A percentile compares a stretch with the other conserved stretches of the same genome.
Conservation (phyloP, 1,140 invertebrate genomes). For the Drosophila elegans region DNA sequence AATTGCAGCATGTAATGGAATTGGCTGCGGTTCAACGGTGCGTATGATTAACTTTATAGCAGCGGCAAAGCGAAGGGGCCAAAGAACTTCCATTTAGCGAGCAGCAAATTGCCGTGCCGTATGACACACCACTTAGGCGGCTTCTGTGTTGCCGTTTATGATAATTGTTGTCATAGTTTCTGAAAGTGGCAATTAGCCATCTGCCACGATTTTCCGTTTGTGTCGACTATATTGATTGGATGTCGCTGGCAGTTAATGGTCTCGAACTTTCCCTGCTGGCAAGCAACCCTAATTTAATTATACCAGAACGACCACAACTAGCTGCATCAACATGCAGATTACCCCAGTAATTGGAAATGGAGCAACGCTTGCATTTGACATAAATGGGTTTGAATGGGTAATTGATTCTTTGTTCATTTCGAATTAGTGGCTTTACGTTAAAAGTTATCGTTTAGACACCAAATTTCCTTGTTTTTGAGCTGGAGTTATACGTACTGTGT, state of each 20-base stretch:
- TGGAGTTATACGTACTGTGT: too few relatives aligned
- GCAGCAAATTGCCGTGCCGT: conserved; percentile 2
- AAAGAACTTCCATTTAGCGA: conserved; percentile 32
- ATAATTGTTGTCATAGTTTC: conserved; percentile 45
- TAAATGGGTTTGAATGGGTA: background rate
- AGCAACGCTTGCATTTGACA: background rate
- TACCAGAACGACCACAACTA: conserved; percentile 2
- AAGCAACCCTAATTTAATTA: conserved; percentile 41
- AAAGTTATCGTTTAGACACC: background rate
- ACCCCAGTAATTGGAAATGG: conserved; percentile 9
- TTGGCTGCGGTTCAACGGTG: conserved; percentile 57
- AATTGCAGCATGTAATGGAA: conserved; percentile 42
- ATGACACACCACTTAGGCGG: conserved; percentile 5
- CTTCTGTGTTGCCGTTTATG: conserved; percentile 29
- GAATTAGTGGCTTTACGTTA: background rate
- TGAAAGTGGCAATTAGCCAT: conserved; percentile 37
- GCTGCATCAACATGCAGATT: conserved; percentile 8
- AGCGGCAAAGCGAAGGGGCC: conserved; percentile 6
- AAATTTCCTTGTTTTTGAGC: too few relatives aligned
- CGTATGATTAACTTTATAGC: conserved; percentile 57
- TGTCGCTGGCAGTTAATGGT: conserved; percentile 35
- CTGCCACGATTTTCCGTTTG: conserved; percentile 5
- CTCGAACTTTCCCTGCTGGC: conserved; percentile 3
- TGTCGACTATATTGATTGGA: conserved; percentile 49
- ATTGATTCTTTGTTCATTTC: background rate